Evolutionary conservation across 1,140 invertebrate genomes (phyloP).

Genomic region (Aporrectodea caliginosa): DNA sequence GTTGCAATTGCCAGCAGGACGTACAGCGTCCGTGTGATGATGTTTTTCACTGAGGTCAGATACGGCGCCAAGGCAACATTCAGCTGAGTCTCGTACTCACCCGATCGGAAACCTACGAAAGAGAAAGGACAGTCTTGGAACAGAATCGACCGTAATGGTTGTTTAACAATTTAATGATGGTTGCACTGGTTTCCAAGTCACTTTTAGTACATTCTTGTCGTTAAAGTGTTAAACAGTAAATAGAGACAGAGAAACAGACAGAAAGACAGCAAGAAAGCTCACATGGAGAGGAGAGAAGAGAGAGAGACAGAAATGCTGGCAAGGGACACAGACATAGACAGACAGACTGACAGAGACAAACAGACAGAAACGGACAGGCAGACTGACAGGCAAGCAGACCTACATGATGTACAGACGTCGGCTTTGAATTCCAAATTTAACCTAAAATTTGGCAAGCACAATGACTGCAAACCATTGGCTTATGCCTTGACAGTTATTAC

Average conservation of each 20-base stretch:
- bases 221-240: background rate
- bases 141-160: background rate
- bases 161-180: background rate
- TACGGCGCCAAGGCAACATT: background rate
- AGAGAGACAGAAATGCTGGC: no score
- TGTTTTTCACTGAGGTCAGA: background rate
- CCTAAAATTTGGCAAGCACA: no score
- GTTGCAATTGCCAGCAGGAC: background rate
- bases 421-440: no score
- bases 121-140: background rate
- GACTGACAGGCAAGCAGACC: no score
- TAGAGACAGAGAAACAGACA: background rate
- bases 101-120: background rate
- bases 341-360: no score
- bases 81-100: background rate
- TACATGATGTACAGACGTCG: no score
- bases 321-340: no score
- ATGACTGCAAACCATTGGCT: no score
- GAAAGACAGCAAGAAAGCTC: no score
- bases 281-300: no score
- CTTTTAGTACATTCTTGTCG: background rate
- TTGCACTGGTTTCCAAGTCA: background rate
- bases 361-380: no score
- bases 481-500: no score
- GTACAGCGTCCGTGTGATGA: background rate